phyloP scores from a whole-genome alignment of 2,113 vertebrate species.

The Macaca nemestrina region DNA sequence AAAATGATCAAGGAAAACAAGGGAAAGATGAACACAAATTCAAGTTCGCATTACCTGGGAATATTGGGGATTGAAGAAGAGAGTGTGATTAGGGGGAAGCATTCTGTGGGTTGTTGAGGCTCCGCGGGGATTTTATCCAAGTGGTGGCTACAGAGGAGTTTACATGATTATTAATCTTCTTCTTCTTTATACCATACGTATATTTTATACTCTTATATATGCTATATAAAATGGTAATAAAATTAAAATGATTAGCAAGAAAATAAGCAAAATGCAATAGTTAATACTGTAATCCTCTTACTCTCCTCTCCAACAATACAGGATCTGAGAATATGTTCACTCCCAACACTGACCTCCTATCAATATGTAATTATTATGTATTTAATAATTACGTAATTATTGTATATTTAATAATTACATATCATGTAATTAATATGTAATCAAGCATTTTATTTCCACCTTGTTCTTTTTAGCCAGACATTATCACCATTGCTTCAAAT shows the following conservation, averaged over 20 bases:
- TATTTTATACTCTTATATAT: rapidly evolving
- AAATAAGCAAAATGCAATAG: neutral
- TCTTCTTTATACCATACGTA: neutral
- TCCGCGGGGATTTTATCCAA: neutral
- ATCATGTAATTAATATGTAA: no score
- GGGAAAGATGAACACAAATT: neutral
- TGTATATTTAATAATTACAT: no score
- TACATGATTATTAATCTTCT: rapidly evolving
- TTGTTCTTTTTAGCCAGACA: neutral
- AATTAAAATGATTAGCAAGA: neutral
- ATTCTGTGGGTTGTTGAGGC: neutral
- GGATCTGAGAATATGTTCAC: rapidly evolving
- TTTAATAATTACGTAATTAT: no score
- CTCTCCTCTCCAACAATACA: neutral
- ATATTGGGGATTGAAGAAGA: rapidly evolving
- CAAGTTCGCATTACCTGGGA: rapidly evolving
- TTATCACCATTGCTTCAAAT: rapidly evolving
- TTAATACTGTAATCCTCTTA: neutral
- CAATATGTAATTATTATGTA: rapidly evolving
- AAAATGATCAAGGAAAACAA: neutral
- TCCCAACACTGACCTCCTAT: rapidly evolving
- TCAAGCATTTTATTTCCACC: neutral
- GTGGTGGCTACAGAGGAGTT: rapidly evolving
- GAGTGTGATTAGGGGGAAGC: rapidly evolving
- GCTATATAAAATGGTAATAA: neutral